Base-by-base conservation (phyloP, 1,140 invertebrate species). In the Tetragonula clypearis region DNA sequence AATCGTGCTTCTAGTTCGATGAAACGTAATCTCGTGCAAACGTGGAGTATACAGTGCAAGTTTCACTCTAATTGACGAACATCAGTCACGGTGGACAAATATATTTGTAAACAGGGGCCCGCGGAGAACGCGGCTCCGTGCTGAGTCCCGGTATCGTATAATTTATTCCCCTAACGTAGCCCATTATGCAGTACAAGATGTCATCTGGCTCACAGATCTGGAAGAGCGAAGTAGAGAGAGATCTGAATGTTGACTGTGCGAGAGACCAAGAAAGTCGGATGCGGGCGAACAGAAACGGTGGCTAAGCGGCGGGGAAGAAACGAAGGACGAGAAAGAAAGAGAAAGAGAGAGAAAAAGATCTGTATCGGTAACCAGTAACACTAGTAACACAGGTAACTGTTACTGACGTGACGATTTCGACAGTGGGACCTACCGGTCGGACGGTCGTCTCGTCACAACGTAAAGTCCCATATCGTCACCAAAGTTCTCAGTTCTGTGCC, bases 381-480 rank as follows among this genome's bases (percentile, higher is more conserved):
- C 90, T 86, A 82, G 90, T 90, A 91, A 92, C 89, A 90, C 89
- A 68, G 84, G 84, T 91, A 90, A 92, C 90, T 90, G 88, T 90
- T 91, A 91, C 88, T 86, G 90, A 91, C 88, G 88, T 91, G 90
- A 90, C 90, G 86, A 91, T 91, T 91, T 91, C 90, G 90, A 86
- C 86, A 80, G 84, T 88, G 69, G 82, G 90, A 89, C 90, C 90
- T 86, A 91, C 90, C 86, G 84, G 79, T 21, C 30, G 73, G 86
- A 89, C 79, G 83, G 72, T 68, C 86, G 83, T 66, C 88, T 82
- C 81, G 85, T 90, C 85, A 86, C 87, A 72, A 79, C 83, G 85
- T 71, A 85, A 87, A 82, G 78, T 69, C 89, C 84, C 75, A 87
- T 49, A 49, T 91, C 90, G 87, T 90, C 90, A 89, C 90, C 83